These are phyloP conservation scores for Pheosia tremula DNA, from an alignment of 2,888 invertebrate species.

Conservation along the genomic window DNA sequence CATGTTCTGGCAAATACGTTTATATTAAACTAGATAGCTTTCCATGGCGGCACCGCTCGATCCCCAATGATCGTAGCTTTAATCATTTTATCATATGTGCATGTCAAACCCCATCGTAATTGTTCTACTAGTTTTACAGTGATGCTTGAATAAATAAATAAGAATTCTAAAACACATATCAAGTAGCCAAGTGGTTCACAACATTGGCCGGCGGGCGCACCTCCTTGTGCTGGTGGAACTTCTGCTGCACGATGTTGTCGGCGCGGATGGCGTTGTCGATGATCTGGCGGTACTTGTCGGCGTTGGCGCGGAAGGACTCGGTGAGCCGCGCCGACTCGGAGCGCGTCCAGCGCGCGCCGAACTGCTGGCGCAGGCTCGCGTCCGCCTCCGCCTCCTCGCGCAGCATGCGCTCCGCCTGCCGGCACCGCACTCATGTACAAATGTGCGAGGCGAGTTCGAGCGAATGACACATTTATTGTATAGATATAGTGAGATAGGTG, in stretches of 20 bases:
- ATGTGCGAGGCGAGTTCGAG: too few species aligned
- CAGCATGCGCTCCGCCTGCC: conserved; percentile 86
- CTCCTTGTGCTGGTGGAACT: conserved; percentile 90
- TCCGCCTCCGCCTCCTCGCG: conserved; percentile 97
- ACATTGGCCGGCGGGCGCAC: conserved; percentile 36
- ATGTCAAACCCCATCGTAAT: too few species aligned
- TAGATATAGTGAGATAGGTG: too few species aligned
- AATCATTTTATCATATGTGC: too few species aligned
- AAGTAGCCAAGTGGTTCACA: too few species aligned
- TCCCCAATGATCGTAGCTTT: too few species aligned
- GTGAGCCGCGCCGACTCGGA: conserved; percentile 95
- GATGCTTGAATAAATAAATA: too few species aligned
- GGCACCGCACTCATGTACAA: conserved; percentile 60
- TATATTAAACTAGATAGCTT: too few species aligned
- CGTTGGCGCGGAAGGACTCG: conserved; percentile 93
- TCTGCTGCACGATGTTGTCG: conserved; percentile 93
- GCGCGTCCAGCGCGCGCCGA: conserved; percentile 96
- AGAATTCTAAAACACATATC: too few species aligned
- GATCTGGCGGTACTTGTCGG: conserved; percentile 96
- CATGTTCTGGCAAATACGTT: conserved; percentile 84
- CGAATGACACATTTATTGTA: too few species aligned
- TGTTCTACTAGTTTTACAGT: too few species aligned
- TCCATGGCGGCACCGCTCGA: too few species aligned
- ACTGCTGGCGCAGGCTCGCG: conserved; percentile 93
- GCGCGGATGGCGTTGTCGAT: conserved; percentile 94